phyloP scores from a whole-genome alignment of 23 tunicate species.

The Styela clava region DNA sequence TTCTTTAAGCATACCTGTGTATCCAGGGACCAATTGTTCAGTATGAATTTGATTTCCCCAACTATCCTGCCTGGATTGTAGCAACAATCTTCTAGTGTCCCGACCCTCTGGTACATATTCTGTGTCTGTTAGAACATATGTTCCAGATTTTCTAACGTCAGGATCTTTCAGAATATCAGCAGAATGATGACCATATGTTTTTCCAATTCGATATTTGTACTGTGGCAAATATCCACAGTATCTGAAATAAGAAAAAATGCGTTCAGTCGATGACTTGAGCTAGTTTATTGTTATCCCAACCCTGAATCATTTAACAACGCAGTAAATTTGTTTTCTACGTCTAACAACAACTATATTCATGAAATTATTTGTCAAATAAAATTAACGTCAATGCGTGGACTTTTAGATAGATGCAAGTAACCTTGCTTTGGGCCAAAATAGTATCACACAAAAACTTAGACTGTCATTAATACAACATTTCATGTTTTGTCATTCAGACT shows the following conservation, averaged over 20 bases:
- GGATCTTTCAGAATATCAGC: conserved; percentile 77
- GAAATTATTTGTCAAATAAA: too few relatives aligned
- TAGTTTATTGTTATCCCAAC: too few relatives aligned
- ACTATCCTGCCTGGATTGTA: conserved; percentile 47
- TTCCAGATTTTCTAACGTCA: conserved; percentile 50
- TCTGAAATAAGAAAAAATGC: conserved; percentile 22
- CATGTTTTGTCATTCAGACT: too few relatives aligned
- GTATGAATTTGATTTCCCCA: conserved; percentile 82
- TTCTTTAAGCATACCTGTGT: conserved; percentile 89
- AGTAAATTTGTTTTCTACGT: too few relatives aligned
- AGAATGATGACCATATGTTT: conserved; percentile 91
- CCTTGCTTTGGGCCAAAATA: too few relatives aligned
- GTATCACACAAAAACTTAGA: too few relatives aligned
- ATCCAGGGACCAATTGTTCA: conserved; percentile 84
- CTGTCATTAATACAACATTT: too few relatives aligned
- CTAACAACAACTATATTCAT: too few relatives aligned
- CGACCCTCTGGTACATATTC: conserved; percentile 21
- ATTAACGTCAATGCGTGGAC: too few relatives aligned
- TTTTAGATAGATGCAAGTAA: too few relatives aligned
- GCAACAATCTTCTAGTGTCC: conserved; percentile 33
- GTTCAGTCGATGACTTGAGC: too few relatives aligned
- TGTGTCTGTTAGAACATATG: conserved; percentile 51
- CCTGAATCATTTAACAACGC: too few relatives aligned
- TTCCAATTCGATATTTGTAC: conserved; percentile 86
- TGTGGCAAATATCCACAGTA: conserved; percentile 88